A percentile compares a stretch with the other conserved stretches of the same genome.
These are phyloP conservation scores for Pherbina coryleti DNA, from an alignment of 2,888 invertebrate genomes.

Conservation along the genomic window DNA sequence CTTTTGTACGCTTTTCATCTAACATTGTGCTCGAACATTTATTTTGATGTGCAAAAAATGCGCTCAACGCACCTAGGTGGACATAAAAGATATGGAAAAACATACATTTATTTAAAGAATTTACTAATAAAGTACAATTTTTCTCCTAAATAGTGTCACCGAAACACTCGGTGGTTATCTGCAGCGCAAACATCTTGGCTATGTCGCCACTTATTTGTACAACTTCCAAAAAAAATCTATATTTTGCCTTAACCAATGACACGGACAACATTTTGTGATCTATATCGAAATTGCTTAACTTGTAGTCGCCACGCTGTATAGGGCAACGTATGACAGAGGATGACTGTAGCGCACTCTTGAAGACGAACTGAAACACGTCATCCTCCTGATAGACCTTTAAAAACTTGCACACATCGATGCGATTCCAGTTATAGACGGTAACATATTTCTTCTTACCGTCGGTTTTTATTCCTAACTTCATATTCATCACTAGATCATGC, in stretches of 20 bases:
- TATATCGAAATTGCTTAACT: slow-evolving; percentile 26
- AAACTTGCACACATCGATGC: slow-evolving; percentile 52
- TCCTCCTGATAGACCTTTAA: slow-evolving; percentile 44
- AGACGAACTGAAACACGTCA: slow-evolving; percentile 44
- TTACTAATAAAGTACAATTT: background rate
- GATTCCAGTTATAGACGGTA: slow-evolving; percentile 45
- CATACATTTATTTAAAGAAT: background rate
- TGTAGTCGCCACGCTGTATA: slow-evolving; percentile 19
- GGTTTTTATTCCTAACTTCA: slow-evolving; percentile 43
- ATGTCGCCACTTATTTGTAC: slow-evolving; percentile 27
- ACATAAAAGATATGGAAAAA: background rate
- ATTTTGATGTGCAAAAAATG: background rate
- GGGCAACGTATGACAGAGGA: slow-evolving; percentile 49
- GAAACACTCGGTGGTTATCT: background rate
- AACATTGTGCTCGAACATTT: no score
- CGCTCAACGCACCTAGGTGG: background rate
- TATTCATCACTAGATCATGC: slow-evolving; percentile 53
- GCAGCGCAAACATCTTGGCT: slow-evolving; percentile 27
- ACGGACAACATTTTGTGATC: background rate
- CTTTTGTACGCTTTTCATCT: no score
- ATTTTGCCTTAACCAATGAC: background rate
- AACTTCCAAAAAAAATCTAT: slow-evolving; percentile 26
- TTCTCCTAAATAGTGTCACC: background rate
- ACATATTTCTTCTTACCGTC: slow-evolving; percentile 7
- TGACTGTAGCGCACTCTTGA: slow-evolving; percentile 42